Conservation (phyloP, 2,888 invertebrate genomes). For the Cephus spinipes region DNA sequence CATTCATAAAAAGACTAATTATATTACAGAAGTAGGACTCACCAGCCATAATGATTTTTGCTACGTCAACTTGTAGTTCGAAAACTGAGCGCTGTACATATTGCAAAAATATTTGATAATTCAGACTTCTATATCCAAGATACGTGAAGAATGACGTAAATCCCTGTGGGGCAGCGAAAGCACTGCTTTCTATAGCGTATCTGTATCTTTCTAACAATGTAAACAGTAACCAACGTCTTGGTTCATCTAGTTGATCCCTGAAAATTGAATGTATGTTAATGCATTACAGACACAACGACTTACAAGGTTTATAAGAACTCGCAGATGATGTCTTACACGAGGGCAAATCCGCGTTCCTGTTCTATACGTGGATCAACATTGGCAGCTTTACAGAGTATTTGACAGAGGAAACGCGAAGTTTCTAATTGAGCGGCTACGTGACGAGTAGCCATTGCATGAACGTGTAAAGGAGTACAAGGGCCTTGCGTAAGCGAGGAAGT, state of each 20-base stretch:
- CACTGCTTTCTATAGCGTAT: slow-evolving; percentile 81
- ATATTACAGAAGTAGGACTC: slow-evolving; percentile 33
- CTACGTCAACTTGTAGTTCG: slow-evolving; percentile 88
- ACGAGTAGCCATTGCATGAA: slow-evolving; percentile 84
- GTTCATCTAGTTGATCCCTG: slow-evolving; percentile 81
- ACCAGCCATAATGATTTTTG: slow-evolving; percentile 87
- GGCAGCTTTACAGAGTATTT: slow-evolving; percentile 77
- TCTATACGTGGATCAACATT: slow-evolving; percentile 77
- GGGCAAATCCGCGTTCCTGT: slow-evolving; percentile 81
- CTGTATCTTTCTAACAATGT: slow-evolving; percentile 85
- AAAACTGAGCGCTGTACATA: slow-evolving; percentile 87
- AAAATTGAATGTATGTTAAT: slow-evolving; percentile 39
- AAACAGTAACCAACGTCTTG: slow-evolving; percentile 79
- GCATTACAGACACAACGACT: background rate
- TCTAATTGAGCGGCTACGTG: slow-evolving; percentile 87
- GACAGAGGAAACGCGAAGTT: slow-evolving; percentile 81
- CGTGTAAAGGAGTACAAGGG: slow-evolving; percentile 75
- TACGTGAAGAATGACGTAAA: slow-evolving; percentile 91
- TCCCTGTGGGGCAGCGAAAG: slow-evolving; percentile 87
- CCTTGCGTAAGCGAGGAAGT: slow-evolving; percentile 37
- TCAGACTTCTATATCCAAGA: slow-evolving; percentile 83
- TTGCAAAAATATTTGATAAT: slow-evolving; percentile 84
- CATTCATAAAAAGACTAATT: background rate
- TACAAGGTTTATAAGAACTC: slow-evolving; percentile 3
- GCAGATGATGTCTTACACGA: slow-evolving; percentile 72